These are phyloP conservation scores for Amyelois transitella DNA, from an alignment of 1,140 invertebrate species.

Conservation along the genomic window DNA sequence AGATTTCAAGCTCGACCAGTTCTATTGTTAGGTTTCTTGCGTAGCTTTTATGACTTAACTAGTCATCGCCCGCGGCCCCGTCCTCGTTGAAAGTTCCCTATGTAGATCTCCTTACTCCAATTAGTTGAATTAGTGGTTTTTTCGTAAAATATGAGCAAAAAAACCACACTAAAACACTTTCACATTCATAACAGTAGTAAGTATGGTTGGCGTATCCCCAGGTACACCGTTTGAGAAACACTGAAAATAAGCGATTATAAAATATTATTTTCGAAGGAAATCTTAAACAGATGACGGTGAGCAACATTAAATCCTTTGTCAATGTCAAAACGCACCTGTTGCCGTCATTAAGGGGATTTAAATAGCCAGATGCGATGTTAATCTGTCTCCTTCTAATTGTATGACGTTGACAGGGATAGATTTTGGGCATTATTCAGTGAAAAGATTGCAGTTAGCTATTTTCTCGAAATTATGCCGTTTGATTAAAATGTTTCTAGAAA, in stretches of 20 bases:
- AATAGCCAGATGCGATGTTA: background rate
- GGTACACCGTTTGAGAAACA: no score
- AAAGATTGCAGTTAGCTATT: background rate
- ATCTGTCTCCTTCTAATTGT: background rate
- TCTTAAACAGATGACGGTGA: background rate
- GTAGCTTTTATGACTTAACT: no score
- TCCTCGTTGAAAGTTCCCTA: no score
- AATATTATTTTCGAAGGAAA: background rate
- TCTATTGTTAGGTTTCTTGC: no score
- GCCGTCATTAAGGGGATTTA: background rate
- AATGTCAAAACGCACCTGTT: background rate
- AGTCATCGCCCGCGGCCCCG: no score
- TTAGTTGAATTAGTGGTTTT: no score
- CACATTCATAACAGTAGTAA: no score
- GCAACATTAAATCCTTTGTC: background rate
- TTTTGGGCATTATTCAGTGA: background rate
- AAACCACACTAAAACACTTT: no score
- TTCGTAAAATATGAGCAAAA: no score
- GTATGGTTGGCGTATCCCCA: no score
- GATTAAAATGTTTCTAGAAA: background rate
- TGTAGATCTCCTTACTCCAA: no score
- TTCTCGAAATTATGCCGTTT: background rate
- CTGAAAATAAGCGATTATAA: background rate
- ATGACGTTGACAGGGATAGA: background rate
- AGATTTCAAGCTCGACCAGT: no score